These are phyloP conservation scores for Danio albolineatus DNA, from an alignment of 2,797 vertebrate species.

Conservation along the genomic window DNA sequence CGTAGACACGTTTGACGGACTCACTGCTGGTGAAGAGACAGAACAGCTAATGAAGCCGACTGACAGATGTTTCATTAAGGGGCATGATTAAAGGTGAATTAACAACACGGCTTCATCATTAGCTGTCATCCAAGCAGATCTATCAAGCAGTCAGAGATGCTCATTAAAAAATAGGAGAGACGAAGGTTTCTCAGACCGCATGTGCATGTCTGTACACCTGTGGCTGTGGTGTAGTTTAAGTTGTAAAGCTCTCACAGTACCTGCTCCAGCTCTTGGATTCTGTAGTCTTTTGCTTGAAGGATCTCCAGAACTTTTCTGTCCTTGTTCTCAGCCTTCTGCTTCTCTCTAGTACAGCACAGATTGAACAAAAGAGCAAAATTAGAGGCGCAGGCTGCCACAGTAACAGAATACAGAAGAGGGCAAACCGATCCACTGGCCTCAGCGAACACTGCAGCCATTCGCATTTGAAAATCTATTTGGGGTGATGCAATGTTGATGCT, in stretches of 20 bases:
- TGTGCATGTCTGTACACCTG: slow-evolving; percentile 6
- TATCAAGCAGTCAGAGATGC: slow-evolving; percentile 53
- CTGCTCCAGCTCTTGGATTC: slow-evolving; percentile 88
- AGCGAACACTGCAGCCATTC: slow-evolving; percentile 66
- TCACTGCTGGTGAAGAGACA: slow-evolving; percentile 16
- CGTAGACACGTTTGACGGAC: slow-evolving; percentile 21
- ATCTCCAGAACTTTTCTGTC: slow-evolving; percentile 92
- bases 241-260: slow-evolving; percentile 68
- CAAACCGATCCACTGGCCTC: slow-evolving; percentile 69
- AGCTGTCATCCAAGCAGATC: slow-evolving; percentile 64
- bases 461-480: slow-evolving; percentile 65
- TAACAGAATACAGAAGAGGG: slow-evolving; percentile 30
- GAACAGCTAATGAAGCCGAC: slow-evolving; percentile 67
- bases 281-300: slow-evolving; percentile 89
- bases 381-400: slow-evolving; percentile 39
- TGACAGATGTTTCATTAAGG: slow-evolving; percentile 74
- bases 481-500: slow-evolving; percentile 47
- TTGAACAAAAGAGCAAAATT: slow-evolving; percentile 67
- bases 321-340: slow-evolving; percentile 91
- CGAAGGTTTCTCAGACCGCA: slow-evolving; percentile 34
- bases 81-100: slow-evolving; percentile 75
- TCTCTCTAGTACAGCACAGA: slow-evolving; percentile 80
- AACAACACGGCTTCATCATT: slow-evolving; percentile 72
- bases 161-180: slow-evolving; percentile 45
- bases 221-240: slow-evolving; percentile 4